These are phyloP conservation scores for Spongilla lacustris DNA, from an alignment of 37 sponge, comb jelly and placozoan species.

Conservation along the genomic window DNA sequence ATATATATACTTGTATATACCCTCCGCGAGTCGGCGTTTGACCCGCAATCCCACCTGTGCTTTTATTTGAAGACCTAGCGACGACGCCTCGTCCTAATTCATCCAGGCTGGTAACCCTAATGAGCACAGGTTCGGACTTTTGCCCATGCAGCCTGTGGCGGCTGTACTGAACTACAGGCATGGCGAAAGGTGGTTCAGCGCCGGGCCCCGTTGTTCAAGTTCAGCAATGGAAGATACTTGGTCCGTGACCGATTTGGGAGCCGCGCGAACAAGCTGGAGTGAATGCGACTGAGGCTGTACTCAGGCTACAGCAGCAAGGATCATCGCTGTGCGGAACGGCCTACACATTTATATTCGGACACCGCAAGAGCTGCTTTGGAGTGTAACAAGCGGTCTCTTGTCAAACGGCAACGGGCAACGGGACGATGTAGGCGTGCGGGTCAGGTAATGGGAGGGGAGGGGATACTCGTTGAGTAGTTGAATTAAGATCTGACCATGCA, in stretches of 20 bases:
- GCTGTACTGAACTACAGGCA: neutral
- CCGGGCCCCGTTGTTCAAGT: slow-evolving; percentile 4
- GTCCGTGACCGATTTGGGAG: neutral
- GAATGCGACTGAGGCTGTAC: neutral
- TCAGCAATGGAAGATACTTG: neutral
- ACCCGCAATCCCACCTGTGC: slow-evolving; percentile 4
- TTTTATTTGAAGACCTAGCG: slow-evolving; percentile 13
- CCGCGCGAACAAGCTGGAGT: neutral
- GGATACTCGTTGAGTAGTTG: too few relatives aligned
- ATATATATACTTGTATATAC: too few relatives aligned
- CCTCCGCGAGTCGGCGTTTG: slow-evolving; percentile 6
- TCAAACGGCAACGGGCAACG: too few relatives aligned
- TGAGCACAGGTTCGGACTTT: neutral
- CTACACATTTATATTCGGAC: neutral
- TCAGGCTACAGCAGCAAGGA: slow-evolving; percentile 7
- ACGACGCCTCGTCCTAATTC: neutral
- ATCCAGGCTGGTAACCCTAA: slow-evolving; percentile 15
- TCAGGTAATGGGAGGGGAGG: too few relatives aligned
- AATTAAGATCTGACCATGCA: too few relatives aligned
- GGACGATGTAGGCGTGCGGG: too few relatives aligned
- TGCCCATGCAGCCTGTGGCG: slow-evolving; percentile 15
- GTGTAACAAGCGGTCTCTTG: too few relatives aligned
- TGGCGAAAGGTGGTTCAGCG: neutral
- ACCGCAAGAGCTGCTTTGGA: neutral
- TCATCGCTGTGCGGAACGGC: neutral